Percentiles rank a stretch among this genome's conserved stretches.
phyloP scores from a whole-genome alignment of 2,888 invertebrate genomes.

The Notodonta dromedarius region DNA sequence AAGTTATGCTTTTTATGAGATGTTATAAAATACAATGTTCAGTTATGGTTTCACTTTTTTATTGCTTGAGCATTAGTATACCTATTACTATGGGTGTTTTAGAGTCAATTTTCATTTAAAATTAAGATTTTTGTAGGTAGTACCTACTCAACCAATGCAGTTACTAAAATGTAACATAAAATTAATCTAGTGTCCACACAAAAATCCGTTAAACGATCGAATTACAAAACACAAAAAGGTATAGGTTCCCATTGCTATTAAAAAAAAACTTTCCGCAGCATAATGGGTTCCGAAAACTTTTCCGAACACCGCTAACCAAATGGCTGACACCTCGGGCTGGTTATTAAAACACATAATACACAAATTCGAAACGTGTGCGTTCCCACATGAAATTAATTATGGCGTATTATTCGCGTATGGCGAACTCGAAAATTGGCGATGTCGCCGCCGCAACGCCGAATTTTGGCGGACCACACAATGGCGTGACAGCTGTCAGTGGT shows the following conservation, averaged over 20 bases:
- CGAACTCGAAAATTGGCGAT: conserved; percentile 40
- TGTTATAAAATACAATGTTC: conserved; percentile 20
- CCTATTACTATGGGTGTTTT: too few relatives aligned
- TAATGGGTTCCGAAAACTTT: conserved; percentile 40
- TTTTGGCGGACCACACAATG: conserved; percentile 54
- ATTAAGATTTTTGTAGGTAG: too few relatives aligned
- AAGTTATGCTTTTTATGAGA: conserved; percentile 25
- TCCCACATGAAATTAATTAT: conserved; percentile 53
- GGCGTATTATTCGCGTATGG: conserved; percentile 29
- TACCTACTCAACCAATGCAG: too few relatives aligned
- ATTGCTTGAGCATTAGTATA: neutral
- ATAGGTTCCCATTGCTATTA: neutral
- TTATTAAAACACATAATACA: conserved; percentile 38
- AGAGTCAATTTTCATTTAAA: too few relatives aligned
- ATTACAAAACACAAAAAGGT: neutral
- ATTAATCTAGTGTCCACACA: neutral
- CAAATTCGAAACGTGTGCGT: conserved; percentile 30
- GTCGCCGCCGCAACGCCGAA: conserved; percentile 40
- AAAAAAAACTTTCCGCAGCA: conserved; percentile 37
- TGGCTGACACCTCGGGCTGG: conserved; percentile 63
- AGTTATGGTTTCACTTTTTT: conserved; percentile 4
- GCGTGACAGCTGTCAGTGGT: conserved; percentile 54
- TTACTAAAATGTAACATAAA: too few relatives aligned
- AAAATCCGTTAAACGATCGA: neutral
- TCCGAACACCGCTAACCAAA: conserved; percentile 56